These are phyloP conservation scores for Caenorhabditis remanei DNA, from an alignment of 1,140 invertebrate species.

Conservation along the genomic window DNA sequence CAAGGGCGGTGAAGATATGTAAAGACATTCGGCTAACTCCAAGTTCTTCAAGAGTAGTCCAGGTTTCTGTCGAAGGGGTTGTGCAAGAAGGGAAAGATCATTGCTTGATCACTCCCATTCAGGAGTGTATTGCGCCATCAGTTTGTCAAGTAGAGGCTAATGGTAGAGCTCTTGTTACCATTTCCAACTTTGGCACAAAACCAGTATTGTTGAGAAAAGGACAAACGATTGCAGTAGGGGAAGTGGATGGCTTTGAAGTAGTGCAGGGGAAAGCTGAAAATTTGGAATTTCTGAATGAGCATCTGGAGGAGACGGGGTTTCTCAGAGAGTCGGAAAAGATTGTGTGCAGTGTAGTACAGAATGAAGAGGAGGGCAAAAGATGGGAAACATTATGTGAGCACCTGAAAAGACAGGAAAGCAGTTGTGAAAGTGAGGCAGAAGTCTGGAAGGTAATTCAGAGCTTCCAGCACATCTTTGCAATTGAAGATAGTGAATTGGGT, in stretches of 20 bases:
- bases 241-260: background rate
- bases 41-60: background rate
- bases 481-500: slow-evolving; percentile 34
- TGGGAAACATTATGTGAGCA: background rate
- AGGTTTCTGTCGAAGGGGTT: background rate
- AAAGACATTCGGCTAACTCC: background rate
- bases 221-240: background rate
- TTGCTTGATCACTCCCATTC: background rate
- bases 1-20: background rate
- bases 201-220: background rate
- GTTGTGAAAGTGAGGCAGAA: background rate
- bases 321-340: background rate
- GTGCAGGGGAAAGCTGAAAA: background rate
- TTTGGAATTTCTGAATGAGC: background rate
- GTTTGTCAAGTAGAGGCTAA: background rate
- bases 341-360: too few relatives aligned
- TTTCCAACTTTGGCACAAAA: background rate
- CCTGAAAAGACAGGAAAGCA: background rate
- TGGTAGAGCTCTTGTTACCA: background rate
- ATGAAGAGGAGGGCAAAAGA: background rate
- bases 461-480: slow-evolving; percentile 5
- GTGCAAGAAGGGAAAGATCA: too few relatives aligned
- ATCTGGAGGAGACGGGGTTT: background rate
- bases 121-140: background rate
- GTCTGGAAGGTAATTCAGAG: background rate